Conservation (phyloP, 2,797 vertebrate genomes). For the Argentina silus region DNA sequence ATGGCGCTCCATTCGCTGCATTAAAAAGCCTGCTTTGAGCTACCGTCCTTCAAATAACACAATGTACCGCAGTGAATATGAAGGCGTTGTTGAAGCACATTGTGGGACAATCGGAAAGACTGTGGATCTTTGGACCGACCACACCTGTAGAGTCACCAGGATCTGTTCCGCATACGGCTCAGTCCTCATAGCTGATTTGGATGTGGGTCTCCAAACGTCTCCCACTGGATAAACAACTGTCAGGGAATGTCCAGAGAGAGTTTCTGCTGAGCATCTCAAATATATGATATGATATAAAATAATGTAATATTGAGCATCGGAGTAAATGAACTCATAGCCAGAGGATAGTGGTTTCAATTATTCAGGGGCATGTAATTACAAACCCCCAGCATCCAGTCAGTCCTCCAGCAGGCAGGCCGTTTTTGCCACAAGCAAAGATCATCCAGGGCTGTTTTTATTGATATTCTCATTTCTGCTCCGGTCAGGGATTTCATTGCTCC, state of each 20-base stretch:
- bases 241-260: slow-evolving; percentile 19
- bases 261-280: slow-evolving; percentile 48
- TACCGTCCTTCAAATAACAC: not conserved
- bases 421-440: slow-evolving; percentile 76
- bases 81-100: slow-evolving; percentile 30
- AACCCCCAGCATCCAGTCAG: slow-evolving; percentile 51
- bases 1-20: not conserved
- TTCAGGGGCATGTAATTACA: slow-evolving; percentile 77
- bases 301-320: slow-evolving; percentile 69
- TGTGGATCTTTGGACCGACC: slow-evolving; percentile 17
- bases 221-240: slow-evolving; percentile 35
- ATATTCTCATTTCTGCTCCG: slow-evolving; percentile 74
- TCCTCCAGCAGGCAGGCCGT: slow-evolving; percentile 34
- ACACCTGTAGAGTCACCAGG: slow-evolving; percentile 24
- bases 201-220: slow-evolving; percentile 41
- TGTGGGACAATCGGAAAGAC: slow-evolving; percentile 29
- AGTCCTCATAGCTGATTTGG: not conserved
- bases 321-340: slow-evolving; percentile 66
- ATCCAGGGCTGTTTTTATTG: slow-evolving; percentile 74
- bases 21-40: slow-evolving; percentile 32
- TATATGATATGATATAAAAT: slow-evolving; percentile 58
- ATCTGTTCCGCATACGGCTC: slow-evolving; percentile 36
- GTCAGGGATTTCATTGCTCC: slow-evolving; percentile 69
- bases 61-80: not conserved
- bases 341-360: slow-evolving; percentile 74